phyloP scores from a whole-genome alignment of 2,797 vertebrate species.

The Dipus sagitta region DNA sequence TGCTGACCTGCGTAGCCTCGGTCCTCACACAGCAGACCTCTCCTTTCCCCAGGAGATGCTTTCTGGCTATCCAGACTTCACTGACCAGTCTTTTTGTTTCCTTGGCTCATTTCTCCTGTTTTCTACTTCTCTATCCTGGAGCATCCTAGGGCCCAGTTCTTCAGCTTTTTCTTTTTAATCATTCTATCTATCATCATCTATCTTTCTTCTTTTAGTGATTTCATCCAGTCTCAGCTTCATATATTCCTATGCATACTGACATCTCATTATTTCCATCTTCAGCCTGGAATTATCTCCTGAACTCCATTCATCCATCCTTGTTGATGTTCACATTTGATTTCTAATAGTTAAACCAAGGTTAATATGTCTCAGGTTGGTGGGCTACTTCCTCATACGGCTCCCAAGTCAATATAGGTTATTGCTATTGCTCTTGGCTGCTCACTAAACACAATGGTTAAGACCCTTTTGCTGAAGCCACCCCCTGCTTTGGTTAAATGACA shows the following conservation, averaged over 20 bases:
- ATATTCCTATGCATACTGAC: background rate
- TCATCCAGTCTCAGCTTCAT: slow-evolving; percentile 33
- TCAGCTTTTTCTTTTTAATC: background rate
- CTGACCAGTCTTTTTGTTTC: background rate
- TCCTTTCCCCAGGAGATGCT: background rate
- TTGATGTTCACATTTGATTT: background rate
- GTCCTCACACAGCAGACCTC: background rate
- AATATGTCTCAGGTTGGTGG: too few relatives aligned
- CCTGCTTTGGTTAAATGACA: too few relatives aligned
- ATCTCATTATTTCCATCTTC: background rate
- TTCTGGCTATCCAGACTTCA: background rate
- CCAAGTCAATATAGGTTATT: too few relatives aligned
- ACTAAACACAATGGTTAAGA: too few relatives aligned
- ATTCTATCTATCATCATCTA: too few relatives aligned
- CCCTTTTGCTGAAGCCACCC: too few relatives aligned
- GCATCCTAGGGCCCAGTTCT: background rate
- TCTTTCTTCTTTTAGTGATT: background rate
- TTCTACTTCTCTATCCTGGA: background rate
- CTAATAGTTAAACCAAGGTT: background rate
- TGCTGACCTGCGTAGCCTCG: background rate
- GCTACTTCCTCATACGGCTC: too few relatives aligned
- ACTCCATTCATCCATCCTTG: background rate
- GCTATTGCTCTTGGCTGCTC: too few relatives aligned
- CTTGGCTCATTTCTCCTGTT: background rate
- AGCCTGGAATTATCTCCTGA: background rate